Evolutionary conservation across 1,140 invertebrate genomes (phyloP), one percentile per base, ranked within the genome.

Genomic region (Drosophila lacteicornis): DNA sequence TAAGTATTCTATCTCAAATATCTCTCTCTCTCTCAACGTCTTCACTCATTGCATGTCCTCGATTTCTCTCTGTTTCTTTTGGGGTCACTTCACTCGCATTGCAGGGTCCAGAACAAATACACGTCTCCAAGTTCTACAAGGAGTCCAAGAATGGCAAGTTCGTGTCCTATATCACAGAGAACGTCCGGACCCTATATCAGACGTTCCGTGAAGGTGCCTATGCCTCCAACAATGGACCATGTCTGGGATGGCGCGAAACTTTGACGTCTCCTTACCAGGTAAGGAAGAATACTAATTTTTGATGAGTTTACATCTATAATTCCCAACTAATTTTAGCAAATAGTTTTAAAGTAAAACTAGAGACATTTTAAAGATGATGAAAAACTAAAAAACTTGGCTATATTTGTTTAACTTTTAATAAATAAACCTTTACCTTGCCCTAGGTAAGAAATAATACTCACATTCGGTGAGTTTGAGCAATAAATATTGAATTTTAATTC

Each of bases 171-270:
- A 93, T 98, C 45, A 96, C 96, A 92, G 97, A 98, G 79, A 98
- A 99, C 93, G 96, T 97, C 19, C 95, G 94, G 76, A 99, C 98
- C 4, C 93, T 99, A 1, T 98, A 98, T 92, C 98, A 99, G 75
- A 96, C 96, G 53, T 98, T 99, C 93, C 95, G 97, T 76, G 95
- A 96, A 93, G 98, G 98, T 80, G 96, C 97, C 75, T 97, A 97
- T 94, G 96, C 98, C 92, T 98, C 98, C 88, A 98, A 98, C 94
- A 98, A 99, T 94, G 97, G 98, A 50, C 96, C 96, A 50, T 99
- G 98, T 93, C 94, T 99, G 65, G 98, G 98, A 56, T 98, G 97
- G 96, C 95, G 98, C 59, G 97, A 98, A 76, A 95, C 95, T 33
- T 95, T 96, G 63, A 95, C 94, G 60, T 92, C 92, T 11, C 84